Evolutionary conservation across 1,140 invertebrate species (phyloP), one percentile per base, ranked within the genome.

Genomic region (Euborellia annulipes): DNA sequence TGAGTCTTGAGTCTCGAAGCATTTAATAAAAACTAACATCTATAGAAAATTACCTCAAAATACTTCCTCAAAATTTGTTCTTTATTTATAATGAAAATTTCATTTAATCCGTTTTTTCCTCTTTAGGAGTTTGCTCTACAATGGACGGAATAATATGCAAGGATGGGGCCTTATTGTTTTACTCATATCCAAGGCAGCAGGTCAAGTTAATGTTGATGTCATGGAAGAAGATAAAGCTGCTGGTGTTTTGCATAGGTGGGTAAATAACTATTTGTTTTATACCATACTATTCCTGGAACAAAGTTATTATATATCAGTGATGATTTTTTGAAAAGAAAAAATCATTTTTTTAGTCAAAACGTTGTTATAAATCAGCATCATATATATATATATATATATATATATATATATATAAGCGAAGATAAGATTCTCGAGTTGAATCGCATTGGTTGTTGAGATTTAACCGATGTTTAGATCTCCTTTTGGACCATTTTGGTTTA

Each of bases 111-210:
- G 4, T 27, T 27, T 27, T 4, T 27, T 27, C 4, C 4, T 48
- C 63, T 66, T 17, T 55, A 86, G 82, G 63, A 78, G 76, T 50
- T 66, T 90, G 21, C 72, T 90, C 45, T 86, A 83, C 62, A 85
- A 92, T 79, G 86, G 86, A 17, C 81, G 82, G 59, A 88, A 90
- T 62, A 88, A 84, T 55, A 83, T 90, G 75, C 90, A 94, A 68
- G 86, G 87, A 2, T 82, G 89, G 77, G 90, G 90, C 2, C 70
- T 95, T 13, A 85, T 95, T 53, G 85, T 95, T 3, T 58, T 96
- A 17, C 68, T 95, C 32, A 78, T 95, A 19, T 91, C 89, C 0
- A 94, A 93, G 70, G 83, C 86, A 32, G 87, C 85, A 32, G 86
- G 85, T 19, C 82, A 85, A 66, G 58, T 76, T 0, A 76, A 77